Evolutionary conservation across 2,888 invertebrate species (phyloP), one percentile per base, ranked within the genome.

Genomic region (Seladonia tumulorum): DNA sequence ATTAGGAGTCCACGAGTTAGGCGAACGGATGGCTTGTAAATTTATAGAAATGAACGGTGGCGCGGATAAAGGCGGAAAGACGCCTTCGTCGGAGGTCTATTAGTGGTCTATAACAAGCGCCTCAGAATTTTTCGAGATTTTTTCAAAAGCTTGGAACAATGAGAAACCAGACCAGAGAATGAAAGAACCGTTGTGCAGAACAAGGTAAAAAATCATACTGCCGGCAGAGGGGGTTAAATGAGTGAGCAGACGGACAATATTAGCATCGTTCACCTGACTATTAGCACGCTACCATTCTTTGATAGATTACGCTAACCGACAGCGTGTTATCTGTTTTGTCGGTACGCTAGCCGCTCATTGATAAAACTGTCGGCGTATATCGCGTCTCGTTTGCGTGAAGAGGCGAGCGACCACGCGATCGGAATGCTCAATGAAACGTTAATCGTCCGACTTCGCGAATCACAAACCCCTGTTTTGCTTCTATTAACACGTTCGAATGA

Each of bases 351-450:
- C 70, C 39, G 75, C 57, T 77, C 82, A 85, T 78, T 88, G 82
- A 90, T 84, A 87, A 86, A 90, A 81, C 85, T 78, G 42, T 35
- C 73, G 25, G 78, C 57, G 84, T 82, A 60, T 79, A 87, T 86
- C 78, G 75, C 82, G 85, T 81, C 80, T 88, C 83, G 76, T 77
- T 87, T 81, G 85, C 63, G 83, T 74, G 81, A 86, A 88, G 87
- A 47, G 81, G 57, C 71, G 68, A 12, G 66, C 77, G 80, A 80
- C 87, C 83, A 86, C 81, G 85, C 83, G 80, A 88, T 39, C 29
- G n/a, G 71, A 85, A 82, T 70, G 42, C 53, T 81, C 76, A 89
- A 81, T 87, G 88, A 75, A 79, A 79, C 74, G 75, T 35, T 68
- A 79, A 57, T 42, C 83, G 72, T 42, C 39, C 60, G 70, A 78